A percentile compares a stretch with the other conserved stretches of the same genome.
Conservation (phyloP, 1,140 invertebrate species). For the Papilio helenus region DNA sequence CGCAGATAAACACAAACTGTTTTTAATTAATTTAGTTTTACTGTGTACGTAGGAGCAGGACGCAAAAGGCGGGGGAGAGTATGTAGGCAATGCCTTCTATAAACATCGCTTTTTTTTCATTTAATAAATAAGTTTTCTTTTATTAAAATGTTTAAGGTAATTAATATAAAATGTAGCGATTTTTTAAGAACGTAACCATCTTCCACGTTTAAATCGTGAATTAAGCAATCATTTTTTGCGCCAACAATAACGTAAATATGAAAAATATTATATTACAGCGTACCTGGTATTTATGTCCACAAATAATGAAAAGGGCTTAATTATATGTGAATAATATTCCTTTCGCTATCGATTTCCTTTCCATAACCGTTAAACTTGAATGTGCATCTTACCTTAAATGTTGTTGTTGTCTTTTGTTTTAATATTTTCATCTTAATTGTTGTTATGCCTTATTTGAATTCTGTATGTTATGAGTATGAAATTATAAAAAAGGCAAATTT, state of each 20-base stretch:
- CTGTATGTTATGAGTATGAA: no score
- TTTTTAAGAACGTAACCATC: no score
- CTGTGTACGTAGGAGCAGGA: not conserved
- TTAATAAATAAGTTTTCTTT: no score
- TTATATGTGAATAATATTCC: not conserved
- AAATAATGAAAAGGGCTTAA: not conserved
- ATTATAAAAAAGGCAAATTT: no score
- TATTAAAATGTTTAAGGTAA: no score
- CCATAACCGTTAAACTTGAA: not conserved
- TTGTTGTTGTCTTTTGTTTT: not conserved
- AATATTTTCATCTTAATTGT: not conserved
- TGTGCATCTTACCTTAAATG: not conserved
- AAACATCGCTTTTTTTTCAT: no score
- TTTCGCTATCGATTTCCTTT: not conserved
- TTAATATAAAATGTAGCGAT: no score
- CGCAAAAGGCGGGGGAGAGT: not conserved
- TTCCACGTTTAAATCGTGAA: no score
- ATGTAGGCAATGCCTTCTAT: not conserved
- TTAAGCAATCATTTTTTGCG: not conserved
- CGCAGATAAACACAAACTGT: conserved; percentile 27
- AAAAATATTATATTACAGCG: not conserved
- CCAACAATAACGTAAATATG: not conserved
- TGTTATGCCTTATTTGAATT: no score
- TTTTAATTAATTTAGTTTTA: conserved; percentile 37
- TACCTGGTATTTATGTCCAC: not conserved